Conservation (phyloP, 2,797 vertebrate genomes). For the Pampus argenteus region DNA sequence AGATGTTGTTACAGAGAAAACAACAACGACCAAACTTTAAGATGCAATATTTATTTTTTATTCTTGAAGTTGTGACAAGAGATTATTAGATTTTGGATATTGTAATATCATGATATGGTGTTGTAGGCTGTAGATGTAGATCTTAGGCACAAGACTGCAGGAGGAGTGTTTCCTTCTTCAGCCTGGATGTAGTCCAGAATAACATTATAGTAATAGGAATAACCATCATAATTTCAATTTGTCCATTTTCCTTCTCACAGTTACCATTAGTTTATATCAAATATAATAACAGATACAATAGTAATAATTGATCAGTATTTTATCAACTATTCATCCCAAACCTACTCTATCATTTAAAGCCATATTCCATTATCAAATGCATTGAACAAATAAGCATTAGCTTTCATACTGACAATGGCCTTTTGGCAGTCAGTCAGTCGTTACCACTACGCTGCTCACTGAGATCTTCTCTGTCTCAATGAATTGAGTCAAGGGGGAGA, state of each 20-base stretch:
- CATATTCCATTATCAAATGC: slow-evolving; percentile 41
- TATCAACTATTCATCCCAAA: not conserved
- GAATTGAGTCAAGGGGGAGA: slow-evolving; percentile 60
- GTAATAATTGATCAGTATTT: not conserved
- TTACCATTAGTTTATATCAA: slow-evolving; percentile 6
- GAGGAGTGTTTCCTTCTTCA: slow-evolving; percentile 22
- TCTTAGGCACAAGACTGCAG: slow-evolving; percentile 3
- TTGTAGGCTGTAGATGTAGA: too few species aligned
- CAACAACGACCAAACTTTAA: not conserved
- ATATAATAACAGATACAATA: not conserved
- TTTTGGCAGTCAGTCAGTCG: slow-evolving; percentile 49
- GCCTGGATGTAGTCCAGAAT: slow-evolving; percentile 44
- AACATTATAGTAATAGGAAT: slow-evolving; percentile 21
- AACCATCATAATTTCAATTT: slow-evolving; percentile 25
- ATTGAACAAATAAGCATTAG: slow-evolving; percentile 57
- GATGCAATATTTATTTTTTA: slow-evolving; percentile 1
- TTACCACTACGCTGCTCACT: slow-evolving; percentile 58
- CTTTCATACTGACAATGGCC: slow-evolving; percentile 38
- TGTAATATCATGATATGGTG: too few species aligned
- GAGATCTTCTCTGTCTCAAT: slow-evolving; percentile 56
- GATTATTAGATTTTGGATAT: too few species aligned
- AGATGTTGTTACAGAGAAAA: slow-evolving; percentile 8
- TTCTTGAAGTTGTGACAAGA: slow-evolving; percentile 11
- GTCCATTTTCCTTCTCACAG: not conserved
- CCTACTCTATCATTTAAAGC: slow-evolving; percentile 22